Evolutionary conservation across 2,113 vertebrate genomes (phyloP).

Genomic region (Pelecanoides urinatrix): DNA sequence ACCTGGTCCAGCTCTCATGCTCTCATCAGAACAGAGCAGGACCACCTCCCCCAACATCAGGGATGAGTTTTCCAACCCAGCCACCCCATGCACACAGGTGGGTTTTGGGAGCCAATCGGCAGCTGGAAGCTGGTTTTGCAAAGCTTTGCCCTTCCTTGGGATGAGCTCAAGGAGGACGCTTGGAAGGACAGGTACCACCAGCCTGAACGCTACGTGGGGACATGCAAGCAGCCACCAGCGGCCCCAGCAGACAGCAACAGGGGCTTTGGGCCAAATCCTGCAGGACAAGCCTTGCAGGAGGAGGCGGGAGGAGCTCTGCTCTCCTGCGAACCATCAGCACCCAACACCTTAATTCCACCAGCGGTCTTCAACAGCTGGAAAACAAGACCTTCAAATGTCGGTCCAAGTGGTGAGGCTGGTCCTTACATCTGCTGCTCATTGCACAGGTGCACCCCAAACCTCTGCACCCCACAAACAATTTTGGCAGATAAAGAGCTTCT

Average conservation of each 20-base stretch:
- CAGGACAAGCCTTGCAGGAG: background rate
- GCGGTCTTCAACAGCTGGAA: background rate
- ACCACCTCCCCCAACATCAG: background rate
- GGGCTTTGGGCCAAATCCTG: background rate
- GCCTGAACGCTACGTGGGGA: rapidly evolving
- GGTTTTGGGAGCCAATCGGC: background rate
- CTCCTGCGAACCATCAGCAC: background rate
- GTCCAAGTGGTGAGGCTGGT: background rate
- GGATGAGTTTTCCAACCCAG: background rate
- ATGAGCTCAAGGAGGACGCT: background rate
- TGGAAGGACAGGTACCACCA: background rate
- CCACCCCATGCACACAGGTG: rapidly evolving
- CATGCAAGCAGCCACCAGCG: background rate
- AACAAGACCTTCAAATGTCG: background rate
- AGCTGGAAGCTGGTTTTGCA: background rate
- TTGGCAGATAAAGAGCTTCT: background rate
- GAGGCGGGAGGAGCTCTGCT: background rate
- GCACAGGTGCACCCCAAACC: background rate
- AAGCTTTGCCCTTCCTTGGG: background rate
- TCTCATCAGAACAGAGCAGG: background rate
- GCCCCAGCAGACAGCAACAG: background rate
- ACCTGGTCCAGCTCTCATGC: background rate
- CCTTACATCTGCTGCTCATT: background rate
- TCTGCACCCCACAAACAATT: background rate
- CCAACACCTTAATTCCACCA: background rate